A percentile compares a stretch with the other conserved stretches of the same genome.
Evolutionary conservation across 1,140 invertebrate genomes (phyloP).

Genomic region (Piezodorus guildinii): DNA sequence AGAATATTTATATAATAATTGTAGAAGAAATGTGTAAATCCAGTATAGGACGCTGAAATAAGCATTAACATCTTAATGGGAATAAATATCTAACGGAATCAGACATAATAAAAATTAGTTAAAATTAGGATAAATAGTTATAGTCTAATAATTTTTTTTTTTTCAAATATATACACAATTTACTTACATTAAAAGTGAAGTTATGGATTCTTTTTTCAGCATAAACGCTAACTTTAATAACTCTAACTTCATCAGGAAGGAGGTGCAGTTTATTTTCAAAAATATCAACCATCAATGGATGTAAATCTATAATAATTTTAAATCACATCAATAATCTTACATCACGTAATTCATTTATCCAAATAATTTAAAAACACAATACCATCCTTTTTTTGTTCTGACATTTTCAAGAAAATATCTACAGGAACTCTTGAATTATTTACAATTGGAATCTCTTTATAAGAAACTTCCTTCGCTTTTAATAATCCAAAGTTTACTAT

Average conservation of each 20-base stretch:
- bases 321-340: no score
- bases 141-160: no score
- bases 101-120: no score
- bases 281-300: not conserved
- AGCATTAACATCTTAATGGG: no score
- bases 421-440: not conserved
- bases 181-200: not conserved
- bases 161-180: not conserved
- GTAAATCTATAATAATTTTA: no score
- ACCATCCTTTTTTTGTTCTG: not conserved
- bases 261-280: not conserved
- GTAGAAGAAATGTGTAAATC: no score
- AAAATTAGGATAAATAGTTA: no score
- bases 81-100: no score
- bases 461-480: not conserved
- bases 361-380: no score
- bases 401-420: not conserved
- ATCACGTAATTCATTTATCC: not conserved
- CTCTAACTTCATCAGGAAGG: not conserved
- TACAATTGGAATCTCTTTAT: not conserved
- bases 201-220: not conserved
- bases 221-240: not conserved
- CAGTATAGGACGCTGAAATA: no score
- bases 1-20: no score
- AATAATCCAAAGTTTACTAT: not conserved